Evolutionary conservation across 2,113 vertebrate species (phyloP), one percentile per base, ranked within the genome.

Genomic region (Numenius arquata): DNA sequence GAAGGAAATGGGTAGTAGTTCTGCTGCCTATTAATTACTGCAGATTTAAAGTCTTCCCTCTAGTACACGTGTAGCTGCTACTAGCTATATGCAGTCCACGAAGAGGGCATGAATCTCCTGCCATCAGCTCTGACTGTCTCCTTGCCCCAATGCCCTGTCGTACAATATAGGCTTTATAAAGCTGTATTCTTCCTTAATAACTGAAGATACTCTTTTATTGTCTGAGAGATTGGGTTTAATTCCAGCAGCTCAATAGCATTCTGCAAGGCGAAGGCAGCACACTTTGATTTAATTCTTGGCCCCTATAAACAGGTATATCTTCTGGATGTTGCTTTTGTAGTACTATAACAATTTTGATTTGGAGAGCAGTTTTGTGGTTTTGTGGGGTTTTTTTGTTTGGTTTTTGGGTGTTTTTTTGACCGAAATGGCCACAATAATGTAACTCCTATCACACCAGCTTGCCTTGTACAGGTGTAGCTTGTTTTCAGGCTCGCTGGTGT

Each of bases 1-100:
- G 25, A 41, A 26, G 41, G 55, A 43, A 79, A 10, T 40, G 2
- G 0, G 14, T 4, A 6, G 23, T 5, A 16, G 30, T 41, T 32
- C 32, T 34, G n/a, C 30, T 15, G 8, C n/a, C 40, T 38, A 7
- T 41, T 34, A 18, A 36, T 74, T 58, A 11, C 26, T 6, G 20
- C 2, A 9, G 3, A 1, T 14, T 41, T 27, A 17, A 34, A 5
- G 22, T 36, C 17, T 10, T 3, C 61, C 20, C 43, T 11, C 23
- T 3, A 23, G 32, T 11, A 32, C 4, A 1, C 4, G 5, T 1
- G 5, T 18, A 45, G 22, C 29, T 19, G 20, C 56, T 55, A 34
- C 58, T 11, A 55, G 38, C 61, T 45, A 1, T 8, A 9, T 0
- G 7, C 10, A 8, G 52, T 66, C 71, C 1, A 1, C 6, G 20